Evolutionary conservation across 1,140 invertebrate species (phyloP).

Genomic region (Homalodisca vitripennis): DNA sequence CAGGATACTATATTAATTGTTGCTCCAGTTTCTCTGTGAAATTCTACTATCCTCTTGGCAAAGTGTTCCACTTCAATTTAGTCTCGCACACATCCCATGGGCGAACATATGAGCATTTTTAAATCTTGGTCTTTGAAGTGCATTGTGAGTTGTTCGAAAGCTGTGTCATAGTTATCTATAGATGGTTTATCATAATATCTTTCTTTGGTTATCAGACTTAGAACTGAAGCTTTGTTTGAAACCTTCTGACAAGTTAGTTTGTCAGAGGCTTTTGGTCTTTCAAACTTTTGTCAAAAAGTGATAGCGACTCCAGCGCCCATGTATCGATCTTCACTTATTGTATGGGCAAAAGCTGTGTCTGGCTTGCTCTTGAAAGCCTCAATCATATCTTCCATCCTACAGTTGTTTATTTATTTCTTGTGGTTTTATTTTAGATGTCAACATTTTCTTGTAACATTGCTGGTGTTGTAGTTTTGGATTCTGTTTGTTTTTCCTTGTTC

Average conservation of each 20-base stretch:
- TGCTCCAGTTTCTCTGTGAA: neutral
- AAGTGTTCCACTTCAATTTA: neutral
- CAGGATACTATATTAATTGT: neutral
- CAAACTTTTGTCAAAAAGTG: neutral
- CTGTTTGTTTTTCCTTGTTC: neutral
- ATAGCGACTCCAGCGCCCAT: neutral
- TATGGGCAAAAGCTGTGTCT: conserved; percentile 5
- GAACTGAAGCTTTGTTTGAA: neutral
- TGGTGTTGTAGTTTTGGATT: neutral
- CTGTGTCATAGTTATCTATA: neutral
- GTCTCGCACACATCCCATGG: conserved; percentile 2
- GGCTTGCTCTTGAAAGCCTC: neutral
- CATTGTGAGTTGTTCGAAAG: neutral
- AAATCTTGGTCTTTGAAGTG: neutral
- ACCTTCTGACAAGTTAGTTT: neutral
- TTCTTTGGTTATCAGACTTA: conserved; percentile 2
- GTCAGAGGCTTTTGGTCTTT: neutral
- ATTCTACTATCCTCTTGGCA: neutral
- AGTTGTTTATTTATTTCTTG: neutral
- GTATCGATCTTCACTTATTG: neutral
- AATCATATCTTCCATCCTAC: neutral
- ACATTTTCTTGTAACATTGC: neutral
- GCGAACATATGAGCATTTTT: neutral
- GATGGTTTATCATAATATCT: neutral
- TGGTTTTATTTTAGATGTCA: neutral